Evolutionary conservation across 2,888 invertebrate genomes (phyloP).

Genomic region (Dryadula phaetusa): DNA sequence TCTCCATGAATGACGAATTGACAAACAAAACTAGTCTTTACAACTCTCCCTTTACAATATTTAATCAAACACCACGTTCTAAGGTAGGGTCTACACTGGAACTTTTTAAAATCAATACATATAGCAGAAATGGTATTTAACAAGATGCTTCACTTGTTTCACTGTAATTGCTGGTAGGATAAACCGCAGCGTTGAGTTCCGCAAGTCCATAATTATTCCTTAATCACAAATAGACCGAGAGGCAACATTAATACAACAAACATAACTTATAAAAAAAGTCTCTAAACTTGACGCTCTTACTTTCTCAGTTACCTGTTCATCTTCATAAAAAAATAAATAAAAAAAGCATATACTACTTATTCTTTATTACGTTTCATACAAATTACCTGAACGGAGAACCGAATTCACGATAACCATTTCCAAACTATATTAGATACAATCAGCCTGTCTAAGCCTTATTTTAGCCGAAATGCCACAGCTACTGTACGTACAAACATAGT

Average conservation of each 20-base stretch:
- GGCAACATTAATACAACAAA: no score
- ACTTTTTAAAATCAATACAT: background rate
- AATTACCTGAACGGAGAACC: background rate
- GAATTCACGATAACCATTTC: background rate
- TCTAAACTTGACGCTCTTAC: no score
- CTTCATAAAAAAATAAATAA: no score
- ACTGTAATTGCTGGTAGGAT: no score
- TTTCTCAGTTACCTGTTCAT: background rate
- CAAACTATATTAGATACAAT: background rate
- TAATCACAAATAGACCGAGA: no score
- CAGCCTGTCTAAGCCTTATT: conserved; percentile 16
- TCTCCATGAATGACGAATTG: conserved; percentile 26
- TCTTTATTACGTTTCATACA: no score
- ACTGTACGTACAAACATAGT: conserved; percentile 61
- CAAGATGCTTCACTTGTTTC: no score
- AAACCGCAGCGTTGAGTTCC: no score
- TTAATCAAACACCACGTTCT: conserved; percentile 30
- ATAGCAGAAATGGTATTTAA: no score
- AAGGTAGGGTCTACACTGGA: conserved; percentile 15
- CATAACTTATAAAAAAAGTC: no score
- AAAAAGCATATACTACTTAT: no score
- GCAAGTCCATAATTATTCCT: no score
- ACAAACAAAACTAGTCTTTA: conserved; percentile 27
- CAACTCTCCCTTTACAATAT: conserved; percentile 31
- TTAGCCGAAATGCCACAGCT: conserved; percentile 49